Evolutionary conservation across 2,113 vertebrate genomes (phyloP).

Genomic region (Acrocephalus arundinaceus): DNA sequence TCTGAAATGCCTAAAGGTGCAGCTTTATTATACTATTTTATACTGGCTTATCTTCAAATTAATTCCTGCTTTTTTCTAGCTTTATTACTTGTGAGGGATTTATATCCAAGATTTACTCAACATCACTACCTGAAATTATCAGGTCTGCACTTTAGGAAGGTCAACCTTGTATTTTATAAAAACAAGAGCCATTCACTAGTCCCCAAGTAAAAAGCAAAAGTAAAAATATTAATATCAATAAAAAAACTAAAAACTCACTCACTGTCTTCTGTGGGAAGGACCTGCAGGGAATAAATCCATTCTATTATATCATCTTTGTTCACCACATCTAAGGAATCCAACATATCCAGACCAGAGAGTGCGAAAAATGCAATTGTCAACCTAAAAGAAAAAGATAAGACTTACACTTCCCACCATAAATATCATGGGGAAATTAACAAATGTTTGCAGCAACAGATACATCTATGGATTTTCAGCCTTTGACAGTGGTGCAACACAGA

Average conservation of each 20-base stretch:
- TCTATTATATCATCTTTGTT: conserved; percentile 91
- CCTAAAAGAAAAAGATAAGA: conserved; percentile 77
- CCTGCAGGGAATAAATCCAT: conserved; percentile 98
- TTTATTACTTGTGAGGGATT: background rate
- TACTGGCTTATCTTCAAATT: background rate
- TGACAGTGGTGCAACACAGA: background rate
- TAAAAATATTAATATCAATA: conserved; percentile 25
- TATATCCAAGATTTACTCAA: background rate
- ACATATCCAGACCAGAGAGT: conserved; percentile 93
- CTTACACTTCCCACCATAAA: conserved; percentile 60
- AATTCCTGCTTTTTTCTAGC: background rate
- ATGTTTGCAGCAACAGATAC: background rate
- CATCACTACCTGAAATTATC: background rate
- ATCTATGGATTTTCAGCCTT: background rate
- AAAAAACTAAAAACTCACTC: conserved; percentile 83
- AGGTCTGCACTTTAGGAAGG: background rate
- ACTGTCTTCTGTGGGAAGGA: conserved; percentile 95
- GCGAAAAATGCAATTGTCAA: conserved; percentile 96
- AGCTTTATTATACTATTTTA: background rate
- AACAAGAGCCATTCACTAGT: background rate
- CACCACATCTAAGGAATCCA: conserved; percentile 92
- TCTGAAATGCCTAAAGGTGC: background rate
- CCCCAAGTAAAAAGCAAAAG: background rate
- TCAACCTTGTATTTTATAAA: background rate
- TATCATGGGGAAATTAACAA: conserved; percentile 54